Conservation (phyloP, 2,888 invertebrate species). For the Nasonovia ribisnigri region DNA sequence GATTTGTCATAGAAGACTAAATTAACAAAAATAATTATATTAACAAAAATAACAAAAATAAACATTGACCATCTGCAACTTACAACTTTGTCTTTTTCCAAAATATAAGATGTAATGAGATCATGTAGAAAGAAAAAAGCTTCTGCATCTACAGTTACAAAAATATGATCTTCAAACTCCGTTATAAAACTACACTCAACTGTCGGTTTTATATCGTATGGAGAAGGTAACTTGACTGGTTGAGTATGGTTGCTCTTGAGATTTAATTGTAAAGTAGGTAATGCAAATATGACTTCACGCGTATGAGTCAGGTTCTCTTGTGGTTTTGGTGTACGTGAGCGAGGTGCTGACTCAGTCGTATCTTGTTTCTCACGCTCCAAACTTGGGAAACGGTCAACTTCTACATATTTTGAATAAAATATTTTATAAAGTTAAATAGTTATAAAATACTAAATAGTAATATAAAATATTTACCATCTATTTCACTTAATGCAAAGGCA, state of each 20-base stretch:
- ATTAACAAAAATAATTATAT: slow-evolving; percentile 21
- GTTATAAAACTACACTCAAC: slow-evolving; percentile 98
- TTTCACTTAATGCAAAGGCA: slow-evolving; percentile 93
- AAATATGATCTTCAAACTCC: slow-evolving; percentile 98
- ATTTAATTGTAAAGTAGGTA: slow-evolving; percentile 92
- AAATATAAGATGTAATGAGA: slow-evolving; percentile 94
- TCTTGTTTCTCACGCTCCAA: slow-evolving; percentile 80
- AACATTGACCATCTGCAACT: slow-evolving; percentile 68
- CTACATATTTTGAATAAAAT: slow-evolving; percentile 71
- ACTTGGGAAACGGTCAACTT: slow-evolving; percentile 91
- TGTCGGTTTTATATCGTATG: slow-evolving; percentile 78
- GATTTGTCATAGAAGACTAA: slow-evolving; percentile 64
- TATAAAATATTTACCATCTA: slow-evolving; percentile 79
- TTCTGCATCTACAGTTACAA: slow-evolving; percentile 97
- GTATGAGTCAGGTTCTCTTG: slow-evolving; percentile 82
- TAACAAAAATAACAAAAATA: neutral
- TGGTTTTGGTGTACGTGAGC: slow-evolving; percentile 73
- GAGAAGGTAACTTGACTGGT: slow-evolving; percentile 79
- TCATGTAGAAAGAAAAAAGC: slow-evolving; percentile 98
- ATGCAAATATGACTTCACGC: slow-evolving; percentile 95
- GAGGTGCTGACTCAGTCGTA: slow-evolving; percentile 71
- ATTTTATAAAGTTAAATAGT: neutral
- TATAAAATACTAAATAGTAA: neutral
- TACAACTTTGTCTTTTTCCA: slow-evolving; percentile 90
- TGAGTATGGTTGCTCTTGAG: slow-evolving; percentile 94